phyloP scores from a whole-genome alignment of 35 echinoderm and acorn worm genomes.

The Holothuria glaberrima region DNA sequence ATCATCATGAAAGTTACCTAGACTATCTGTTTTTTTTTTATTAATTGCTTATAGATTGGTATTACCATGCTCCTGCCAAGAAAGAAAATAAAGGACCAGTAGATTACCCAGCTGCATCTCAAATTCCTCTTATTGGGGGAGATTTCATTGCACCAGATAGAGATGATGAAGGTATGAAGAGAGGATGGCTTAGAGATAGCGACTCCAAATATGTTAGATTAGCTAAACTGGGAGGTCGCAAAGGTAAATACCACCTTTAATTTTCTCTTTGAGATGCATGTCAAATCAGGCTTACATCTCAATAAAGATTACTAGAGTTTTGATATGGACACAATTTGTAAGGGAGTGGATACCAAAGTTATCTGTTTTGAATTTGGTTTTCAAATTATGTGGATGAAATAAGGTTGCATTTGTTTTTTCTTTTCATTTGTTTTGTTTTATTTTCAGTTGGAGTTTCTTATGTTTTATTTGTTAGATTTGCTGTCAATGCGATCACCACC shows the following conservation, averaged over 20 bases:
- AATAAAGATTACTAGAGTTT: too few relatives aligned
- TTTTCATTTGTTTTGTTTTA: too few relatives aligned
- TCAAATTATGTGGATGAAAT: too few relatives aligned
- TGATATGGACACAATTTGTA: too few relatives aligned
- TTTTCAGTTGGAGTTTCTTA: too few relatives aligned
- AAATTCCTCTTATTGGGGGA: constrained; percentile 81
- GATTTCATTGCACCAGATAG: constrained; percentile 56
- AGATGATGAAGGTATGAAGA: constrained; percentile 79
- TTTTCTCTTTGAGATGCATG: too few relatives aligned
- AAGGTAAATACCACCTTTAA: constrained; percentile 73
- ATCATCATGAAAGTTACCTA: too few relatives aligned
- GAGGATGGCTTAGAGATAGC: constrained; percentile 83
- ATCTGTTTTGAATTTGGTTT: too few relatives aligned
- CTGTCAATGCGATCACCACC: constrained; percentile 53
- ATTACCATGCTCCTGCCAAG: constrained; percentile 95
- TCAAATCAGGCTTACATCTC: too few relatives aligned
- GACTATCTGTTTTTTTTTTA: background rate
- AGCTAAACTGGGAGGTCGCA: constrained; percentile 89
- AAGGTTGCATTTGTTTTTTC: too few relatives aligned
- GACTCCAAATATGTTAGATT: constrained; percentile 93
- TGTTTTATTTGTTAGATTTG: constrained; percentile 60
- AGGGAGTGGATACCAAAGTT: too few relatives aligned
- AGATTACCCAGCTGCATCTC: constrained; percentile 93
- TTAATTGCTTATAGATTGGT: constrained; percentile 79
- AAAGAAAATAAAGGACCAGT: constrained; percentile 40